A percentile compares a stretch with the other conserved stretches of the same genome.
Conservation (phyloP, 2,888 invertebrate species). For the Tetragonisca angustula region DNA sequence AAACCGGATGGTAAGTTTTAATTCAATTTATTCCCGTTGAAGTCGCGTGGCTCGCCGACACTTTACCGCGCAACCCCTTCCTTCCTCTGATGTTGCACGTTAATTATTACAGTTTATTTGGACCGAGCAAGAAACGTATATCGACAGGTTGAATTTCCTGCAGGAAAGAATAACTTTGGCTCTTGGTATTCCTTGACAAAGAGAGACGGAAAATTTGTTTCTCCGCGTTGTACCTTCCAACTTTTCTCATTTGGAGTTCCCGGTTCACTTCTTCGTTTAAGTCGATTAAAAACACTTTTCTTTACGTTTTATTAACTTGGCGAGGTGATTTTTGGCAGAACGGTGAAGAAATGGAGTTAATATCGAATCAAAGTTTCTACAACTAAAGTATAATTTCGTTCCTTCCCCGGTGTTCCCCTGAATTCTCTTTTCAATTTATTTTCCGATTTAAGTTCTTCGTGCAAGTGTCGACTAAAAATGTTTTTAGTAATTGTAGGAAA, state of each 20-base stretch:
- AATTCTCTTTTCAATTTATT: no score
- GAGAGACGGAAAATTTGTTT: background rate
- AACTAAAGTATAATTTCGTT: no score
- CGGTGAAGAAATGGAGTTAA: no score
- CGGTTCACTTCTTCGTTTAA: background rate
- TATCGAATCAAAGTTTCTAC: no score
- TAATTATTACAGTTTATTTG: conserved; percentile 12
- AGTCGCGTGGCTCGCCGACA: background rate
- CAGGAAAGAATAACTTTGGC: background rate
- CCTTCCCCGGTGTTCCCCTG: no score
- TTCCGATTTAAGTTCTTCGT: no score
- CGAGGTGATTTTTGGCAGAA: no score
- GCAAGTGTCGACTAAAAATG: no score
- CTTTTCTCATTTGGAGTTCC: background rate
- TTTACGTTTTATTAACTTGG: no score
- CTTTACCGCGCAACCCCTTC: background rate
- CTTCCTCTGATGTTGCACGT: background rate
- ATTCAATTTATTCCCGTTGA: conserved; percentile 22
- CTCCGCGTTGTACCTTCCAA: background rate
- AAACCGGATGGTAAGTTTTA: conserved; percentile 31
- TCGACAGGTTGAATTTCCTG: background rate
- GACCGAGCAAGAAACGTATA: background rate
- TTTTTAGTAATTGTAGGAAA: background rate
- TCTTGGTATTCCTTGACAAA: background rate
- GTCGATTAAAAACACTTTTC: background rate